A percentile compares a stretch with the other conserved stretches of the same genome.
These are phyloP conservation scores for Calliopsis andreniformis DNA, from an alignment of 1,140 invertebrate species.

Conservation along the genomic window DNA sequence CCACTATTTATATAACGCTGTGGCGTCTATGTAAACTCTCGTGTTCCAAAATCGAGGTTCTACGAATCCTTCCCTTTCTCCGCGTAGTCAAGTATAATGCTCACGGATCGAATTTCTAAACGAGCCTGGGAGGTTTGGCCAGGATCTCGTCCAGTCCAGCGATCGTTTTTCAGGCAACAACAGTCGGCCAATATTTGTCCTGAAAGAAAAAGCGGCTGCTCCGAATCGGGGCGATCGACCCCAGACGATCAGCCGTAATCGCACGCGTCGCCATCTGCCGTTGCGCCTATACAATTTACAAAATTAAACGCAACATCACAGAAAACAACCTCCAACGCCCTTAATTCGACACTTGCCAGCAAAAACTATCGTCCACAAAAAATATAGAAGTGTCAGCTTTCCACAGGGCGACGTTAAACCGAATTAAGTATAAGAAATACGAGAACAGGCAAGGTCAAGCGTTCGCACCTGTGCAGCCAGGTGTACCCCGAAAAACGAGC, in stretches of 20 bases:
- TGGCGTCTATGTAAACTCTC: background rate
- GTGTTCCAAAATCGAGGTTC: background rate
- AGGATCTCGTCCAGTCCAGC: background rate
- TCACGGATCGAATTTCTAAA: conserved; percentile 73
- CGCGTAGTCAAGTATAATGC: conserved; percentile 45
- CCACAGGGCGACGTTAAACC: too few relatives aligned
- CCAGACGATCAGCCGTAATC: conserved; percentile 6
- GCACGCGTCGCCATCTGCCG: background rate
- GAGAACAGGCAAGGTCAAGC: too few relatives aligned
- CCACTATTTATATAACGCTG: too few relatives aligned
- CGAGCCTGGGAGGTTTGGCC: conserved; percentile 57
- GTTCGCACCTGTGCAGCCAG: background rate
- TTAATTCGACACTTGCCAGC: too few relatives aligned
- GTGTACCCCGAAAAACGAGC: background rate
- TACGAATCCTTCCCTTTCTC: conserved; percentile 23
- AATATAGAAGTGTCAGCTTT: too few relatives aligned
- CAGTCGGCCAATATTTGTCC: conserved; percentile 36
- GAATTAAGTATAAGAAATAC: too few relatives aligned
- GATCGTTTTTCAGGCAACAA: conserved; percentile 23
- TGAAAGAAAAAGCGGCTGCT: background rate
- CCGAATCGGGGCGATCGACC: background rate
- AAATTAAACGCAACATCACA: too few relatives aligned
- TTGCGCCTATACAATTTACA: conserved; percentile 14
- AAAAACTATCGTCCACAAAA: too few relatives aligned
- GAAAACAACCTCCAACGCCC: too few relatives aligned